phyloP scores from a whole-genome alignment of 2,888 invertebrate genomes.

The Timema cristinae region DNA sequence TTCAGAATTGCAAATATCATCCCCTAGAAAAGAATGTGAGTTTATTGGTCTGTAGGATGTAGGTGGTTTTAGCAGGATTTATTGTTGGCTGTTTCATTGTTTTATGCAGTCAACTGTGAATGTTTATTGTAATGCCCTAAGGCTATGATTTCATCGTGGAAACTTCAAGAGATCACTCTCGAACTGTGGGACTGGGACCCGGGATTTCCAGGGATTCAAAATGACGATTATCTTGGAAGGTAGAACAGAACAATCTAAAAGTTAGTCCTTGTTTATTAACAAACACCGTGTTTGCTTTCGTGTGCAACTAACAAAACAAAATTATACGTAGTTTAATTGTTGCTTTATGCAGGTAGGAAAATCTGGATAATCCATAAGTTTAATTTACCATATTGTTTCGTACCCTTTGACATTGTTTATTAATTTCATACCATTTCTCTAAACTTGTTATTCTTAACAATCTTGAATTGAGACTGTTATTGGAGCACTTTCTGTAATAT shows the following conservation, averaged over 20 bases:
- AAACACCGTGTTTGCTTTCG: not conserved
- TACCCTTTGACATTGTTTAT: too few species aligned
- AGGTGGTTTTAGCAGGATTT: too few species aligned
- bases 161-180: conserved; percentile 69
- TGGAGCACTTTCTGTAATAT: too few species aligned
- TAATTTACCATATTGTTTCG: too few species aligned
- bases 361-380: not conserved
- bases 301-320: conserved; percentile 4
- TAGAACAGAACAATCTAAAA: conserved; percentile 38
- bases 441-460: too few species aligned
- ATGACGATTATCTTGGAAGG: conserved; percentile 84
- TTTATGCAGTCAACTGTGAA: too few species aligned
- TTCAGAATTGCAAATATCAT: too few species aligned
- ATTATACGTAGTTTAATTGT: not conserved
- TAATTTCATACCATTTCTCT: too few species aligned
- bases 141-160: conserved; percentile 72
- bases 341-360: not conserved
- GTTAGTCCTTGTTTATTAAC: not conserved
- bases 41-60: too few species aligned
- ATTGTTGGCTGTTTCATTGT: too few species aligned
- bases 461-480: too few species aligned
- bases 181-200: conserved; percentile 83
- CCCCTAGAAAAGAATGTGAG: too few species aligned
- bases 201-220: conserved; percentile 68
- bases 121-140: conserved; percentile 38